Evolutionary conservation across 2,113 vertebrate genomes (phyloP).

Genomic region (Cyanoliseus patagonus): DNA sequence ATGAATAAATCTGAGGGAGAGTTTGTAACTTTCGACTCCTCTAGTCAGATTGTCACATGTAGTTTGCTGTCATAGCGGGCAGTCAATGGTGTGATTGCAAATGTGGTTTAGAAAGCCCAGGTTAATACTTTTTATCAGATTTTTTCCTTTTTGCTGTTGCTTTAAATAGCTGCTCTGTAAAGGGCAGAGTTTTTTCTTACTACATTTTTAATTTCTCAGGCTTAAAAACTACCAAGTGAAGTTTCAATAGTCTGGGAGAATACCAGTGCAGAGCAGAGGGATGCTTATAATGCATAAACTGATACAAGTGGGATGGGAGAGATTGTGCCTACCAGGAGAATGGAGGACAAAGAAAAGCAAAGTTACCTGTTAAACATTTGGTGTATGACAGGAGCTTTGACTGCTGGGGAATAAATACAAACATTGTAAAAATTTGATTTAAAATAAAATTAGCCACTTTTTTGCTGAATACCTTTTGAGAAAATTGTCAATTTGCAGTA

Average conservation of each 20-base stretch:
- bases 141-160: neutral
- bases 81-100: slow-evolving; percentile 44
- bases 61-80: neutral
- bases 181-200: neutral
- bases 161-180: neutral
- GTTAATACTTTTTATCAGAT: neutral
- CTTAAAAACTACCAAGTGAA: neutral
- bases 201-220: neutral
- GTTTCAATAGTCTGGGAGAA: neutral
- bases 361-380: neutral
- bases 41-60: neutral
- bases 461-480: neutral
- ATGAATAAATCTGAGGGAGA: neutral
- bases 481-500: neutral
- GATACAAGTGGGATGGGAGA: neutral
- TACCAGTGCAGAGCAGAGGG: neutral
- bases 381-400: neutral
- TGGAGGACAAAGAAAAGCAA: neutral
- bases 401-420: neutral
- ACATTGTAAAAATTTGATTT: neutral
- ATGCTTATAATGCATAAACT: neutral
- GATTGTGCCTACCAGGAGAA: neutral
- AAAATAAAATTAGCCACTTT: neutral
- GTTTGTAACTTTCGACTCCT: neutral
- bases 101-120: neutral